Conservation (phyloP, 2,888 invertebrate species). For the Leucophenga montana region DNA sequence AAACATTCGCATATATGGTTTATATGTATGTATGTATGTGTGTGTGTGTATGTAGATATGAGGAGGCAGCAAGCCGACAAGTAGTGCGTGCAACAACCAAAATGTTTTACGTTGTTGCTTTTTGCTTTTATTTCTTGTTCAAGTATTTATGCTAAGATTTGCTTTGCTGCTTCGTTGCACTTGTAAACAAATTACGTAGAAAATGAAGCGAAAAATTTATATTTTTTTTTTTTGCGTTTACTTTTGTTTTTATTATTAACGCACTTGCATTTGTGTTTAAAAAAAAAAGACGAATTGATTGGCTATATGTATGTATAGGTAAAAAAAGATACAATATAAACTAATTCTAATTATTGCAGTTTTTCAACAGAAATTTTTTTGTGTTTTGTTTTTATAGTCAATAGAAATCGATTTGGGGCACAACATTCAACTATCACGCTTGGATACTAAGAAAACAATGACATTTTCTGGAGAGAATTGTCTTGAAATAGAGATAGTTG, state of each 20-base stretch:
- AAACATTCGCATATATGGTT: background rate
- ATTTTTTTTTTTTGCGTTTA: background rate
- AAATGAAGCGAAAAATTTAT: constrained; percentile 3
- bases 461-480: too few relatives aligned
- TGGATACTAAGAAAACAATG: too few relatives aligned
- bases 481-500: too few relatives aligned
- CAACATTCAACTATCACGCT: too few relatives aligned
- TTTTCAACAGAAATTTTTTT: too few relatives aligned
- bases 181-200: background rate
- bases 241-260: background rate
- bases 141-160: background rate
- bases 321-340: too few relatives aligned
- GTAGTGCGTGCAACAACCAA: background rate
- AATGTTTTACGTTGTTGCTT: background rate
- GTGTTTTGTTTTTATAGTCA: too few relatives aligned
- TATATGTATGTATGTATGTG: constrained; percentile 14
- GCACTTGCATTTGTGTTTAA: background rate
- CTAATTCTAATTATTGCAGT: too few relatives aligned
- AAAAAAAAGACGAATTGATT: background rate
- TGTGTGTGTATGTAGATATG: too few relatives aligned
- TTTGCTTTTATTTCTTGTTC: background rate
- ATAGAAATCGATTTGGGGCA: too few relatives aligned
- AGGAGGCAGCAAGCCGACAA: constrained; percentile 37
- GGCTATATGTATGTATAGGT: too few relatives aligned
- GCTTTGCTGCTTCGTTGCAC: background rate